These are phyloP conservation scores for Liasis olivaceus DNA, from an alignment of 2,797 vertebrate species.

Conservation along the genomic window DNA sequence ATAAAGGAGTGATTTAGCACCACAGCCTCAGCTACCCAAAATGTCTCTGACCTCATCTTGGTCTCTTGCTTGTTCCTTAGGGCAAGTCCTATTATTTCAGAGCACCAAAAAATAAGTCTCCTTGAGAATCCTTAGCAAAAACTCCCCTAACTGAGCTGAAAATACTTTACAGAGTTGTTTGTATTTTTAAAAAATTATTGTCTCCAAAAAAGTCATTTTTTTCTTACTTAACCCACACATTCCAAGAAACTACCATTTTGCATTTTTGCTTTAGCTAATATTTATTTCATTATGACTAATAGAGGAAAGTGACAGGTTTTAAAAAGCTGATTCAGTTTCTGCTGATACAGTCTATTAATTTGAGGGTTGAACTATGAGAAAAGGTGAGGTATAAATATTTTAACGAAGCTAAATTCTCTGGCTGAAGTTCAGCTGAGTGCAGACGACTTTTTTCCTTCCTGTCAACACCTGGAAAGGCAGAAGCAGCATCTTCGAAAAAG, in stretches of 20 bases:
- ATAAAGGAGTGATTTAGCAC: neutral
- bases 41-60: too few relatives aligned
- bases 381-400: neutral
- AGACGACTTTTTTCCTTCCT: neutral
- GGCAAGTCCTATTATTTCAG: neutral
- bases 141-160: neutral
- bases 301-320: neutral
- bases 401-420: neutral
- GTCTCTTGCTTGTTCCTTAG: neutral
- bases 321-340: neutral
- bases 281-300: neutral
- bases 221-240: neutral
- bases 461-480: neutral
- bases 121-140: neutral
- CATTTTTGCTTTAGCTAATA: neutral
- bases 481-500: neutral
- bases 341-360: neutral
- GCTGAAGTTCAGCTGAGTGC: neutral
- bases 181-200: neutral
- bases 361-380: neutral
- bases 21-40: neutral
- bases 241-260: neutral
- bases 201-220: neutral
- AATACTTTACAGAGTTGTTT: neutral
- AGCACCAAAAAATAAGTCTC: neutral